phyloP scores from a whole-genome alignment of 2,113 vertebrate genomes.

The Sinocyclocheilus anophthalmus region DNA sequence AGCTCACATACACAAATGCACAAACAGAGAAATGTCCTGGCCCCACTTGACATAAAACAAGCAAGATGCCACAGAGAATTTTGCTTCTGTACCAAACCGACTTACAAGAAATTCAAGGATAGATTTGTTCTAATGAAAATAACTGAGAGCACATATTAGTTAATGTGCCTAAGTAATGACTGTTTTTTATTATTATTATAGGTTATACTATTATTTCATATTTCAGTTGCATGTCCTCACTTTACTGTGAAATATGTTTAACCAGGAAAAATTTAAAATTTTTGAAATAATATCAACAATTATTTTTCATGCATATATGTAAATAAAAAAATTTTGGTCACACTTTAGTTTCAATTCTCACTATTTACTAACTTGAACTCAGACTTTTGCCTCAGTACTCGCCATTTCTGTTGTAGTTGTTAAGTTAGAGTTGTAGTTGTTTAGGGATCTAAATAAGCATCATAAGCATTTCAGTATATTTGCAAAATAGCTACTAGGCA shows the following conservation, averaged over 20 bases:
- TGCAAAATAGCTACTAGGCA: too few species aligned
- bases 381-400: too few species aligned
- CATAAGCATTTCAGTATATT: too few species aligned
- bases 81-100: background rate
- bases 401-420: too few species aligned
- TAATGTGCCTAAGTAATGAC: background rate
- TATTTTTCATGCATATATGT: background rate
- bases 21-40: conserved; percentile 60
- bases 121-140: background rate
- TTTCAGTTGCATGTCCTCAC: too few species aligned
- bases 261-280: too few species aligned
- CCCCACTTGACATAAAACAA: conserved; percentile 69
- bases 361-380: too few species aligned
- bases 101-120: background rate
- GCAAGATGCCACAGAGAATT: conserved; percentile 50
- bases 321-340: background rate
- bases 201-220: too few species aligned
- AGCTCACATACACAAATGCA: conserved; percentile 58
- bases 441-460: too few species aligned
- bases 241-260: too few species aligned
- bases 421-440: too few species aligned
- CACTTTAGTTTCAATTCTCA: too few species aligned
- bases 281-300: background rate
- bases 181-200: background rate
- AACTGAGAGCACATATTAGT: background rate